A percentile compares a stretch with the other conserved stretches of the same genome.
phyloP scores from a whole-genome alignment of 2,888 invertebrate species.

The Dicyrtoma fusca region DNA sequence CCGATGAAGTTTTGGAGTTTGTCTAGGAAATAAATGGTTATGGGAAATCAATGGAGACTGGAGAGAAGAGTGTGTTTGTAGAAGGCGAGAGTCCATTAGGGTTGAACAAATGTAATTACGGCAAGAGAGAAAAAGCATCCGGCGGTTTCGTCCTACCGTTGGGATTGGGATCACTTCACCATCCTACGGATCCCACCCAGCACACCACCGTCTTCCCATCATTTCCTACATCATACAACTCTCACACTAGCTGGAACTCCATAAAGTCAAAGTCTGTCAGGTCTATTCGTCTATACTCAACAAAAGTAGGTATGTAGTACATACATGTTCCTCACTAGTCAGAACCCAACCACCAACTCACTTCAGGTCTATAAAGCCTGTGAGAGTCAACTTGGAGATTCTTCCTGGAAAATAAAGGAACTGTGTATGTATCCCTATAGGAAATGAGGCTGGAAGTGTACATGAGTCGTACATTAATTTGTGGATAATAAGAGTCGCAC shows the following conservation, averaged over 20 bases:
- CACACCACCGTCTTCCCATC: no score
- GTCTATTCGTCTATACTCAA: no score
- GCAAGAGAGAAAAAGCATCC: slow-evolving; percentile 51
- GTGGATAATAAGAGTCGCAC: no score
- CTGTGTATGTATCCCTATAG: no score
- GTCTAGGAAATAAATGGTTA: slow-evolving; percentile 27
- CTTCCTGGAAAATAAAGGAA: no score
- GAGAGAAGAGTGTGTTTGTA: slow-evolving; percentile 48
- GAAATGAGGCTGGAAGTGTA: no score
- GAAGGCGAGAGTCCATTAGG: slow-evolving; percentile 55
- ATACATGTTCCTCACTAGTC: not conserved
- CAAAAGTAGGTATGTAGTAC: no score
- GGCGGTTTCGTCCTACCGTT: slow-evolving; percentile 41
- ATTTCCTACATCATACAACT: not conserved
- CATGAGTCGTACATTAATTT: no score
- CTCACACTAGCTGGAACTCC: no score
- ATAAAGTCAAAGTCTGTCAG: no score
- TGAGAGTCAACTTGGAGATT: no score
- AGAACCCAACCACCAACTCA: not conserved
- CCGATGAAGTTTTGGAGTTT: slow-evolving; percentile 12
- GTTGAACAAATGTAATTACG: slow-evolving; percentile 55
- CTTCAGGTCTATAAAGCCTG: no score
- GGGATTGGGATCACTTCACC: slow-evolving; percentile 31
- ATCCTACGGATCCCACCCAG: not conserved
- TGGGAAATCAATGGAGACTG: slow-evolving; percentile 41